Conservation (phyloP, 2,888 invertebrate genomes). For the Cantharis rufa region DNA sequence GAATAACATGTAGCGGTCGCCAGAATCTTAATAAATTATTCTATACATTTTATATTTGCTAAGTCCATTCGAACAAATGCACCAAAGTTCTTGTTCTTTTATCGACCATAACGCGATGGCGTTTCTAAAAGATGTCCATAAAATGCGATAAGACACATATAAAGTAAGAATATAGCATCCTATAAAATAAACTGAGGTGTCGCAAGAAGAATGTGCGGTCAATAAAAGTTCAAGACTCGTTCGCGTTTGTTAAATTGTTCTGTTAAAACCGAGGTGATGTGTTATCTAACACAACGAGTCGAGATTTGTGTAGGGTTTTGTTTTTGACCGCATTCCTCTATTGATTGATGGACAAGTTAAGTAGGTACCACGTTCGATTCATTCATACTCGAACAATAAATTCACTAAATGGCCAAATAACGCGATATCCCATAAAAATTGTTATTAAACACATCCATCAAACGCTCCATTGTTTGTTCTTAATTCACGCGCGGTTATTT, state of each 20-base stretch:
- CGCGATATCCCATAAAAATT: conserved; percentile 1
- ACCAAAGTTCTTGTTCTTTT: conserved; percentile 51
- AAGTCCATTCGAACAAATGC: conserved; percentile 50
- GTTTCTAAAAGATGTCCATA: conserved; percentile 41
- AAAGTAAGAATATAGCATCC: conserved; percentile 42
- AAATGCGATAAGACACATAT: conserved; percentile 41
- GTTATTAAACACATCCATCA: conserved; percentile 39
- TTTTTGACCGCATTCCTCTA: conserved; percentile 44
- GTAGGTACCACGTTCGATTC: conserved; percentile 32
- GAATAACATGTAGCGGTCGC: conserved; percentile 22
- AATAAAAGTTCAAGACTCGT: conserved; percentile 29
- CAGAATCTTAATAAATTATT: conserved; percentile 51
- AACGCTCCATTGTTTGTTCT: conserved; percentile 44
- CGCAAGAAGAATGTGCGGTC: conserved; percentile 32
- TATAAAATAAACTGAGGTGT: conserved; percentile 42
- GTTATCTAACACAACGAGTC: conserved; percentile 21
- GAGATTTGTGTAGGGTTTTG: conserved; percentile 45
- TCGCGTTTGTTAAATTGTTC: conserved; percentile 20
- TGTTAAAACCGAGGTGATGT: conserved; percentile 9
- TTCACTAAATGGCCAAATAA: not conserved
- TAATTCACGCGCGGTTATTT: conserved; percentile 42
- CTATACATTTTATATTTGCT: conserved; percentile 55
- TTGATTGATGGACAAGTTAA: conserved; percentile 41
- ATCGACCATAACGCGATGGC: conserved; percentile 44
- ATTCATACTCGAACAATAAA: conserved; percentile 3